Base-by-base conservation (phyloP, 2,888 invertebrate species). In the Lamellibrachia columna region DNA sequence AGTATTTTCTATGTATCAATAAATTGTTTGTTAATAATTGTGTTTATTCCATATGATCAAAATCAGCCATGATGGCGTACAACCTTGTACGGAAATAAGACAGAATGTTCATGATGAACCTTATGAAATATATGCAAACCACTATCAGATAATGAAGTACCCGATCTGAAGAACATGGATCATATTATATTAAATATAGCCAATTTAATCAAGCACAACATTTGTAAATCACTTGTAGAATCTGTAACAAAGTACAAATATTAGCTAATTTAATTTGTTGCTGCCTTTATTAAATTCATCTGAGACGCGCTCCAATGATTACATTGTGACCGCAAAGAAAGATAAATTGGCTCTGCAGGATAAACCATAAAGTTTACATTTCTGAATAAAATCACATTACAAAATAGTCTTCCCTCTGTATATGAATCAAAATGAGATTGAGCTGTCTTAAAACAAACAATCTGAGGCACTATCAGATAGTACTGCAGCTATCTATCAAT, bases 1-100 rank as follows among this genome's bases (percentile, higher is more conserved):
- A 75, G 75, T 75, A 75, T 75, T 75, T 75, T 75, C 75, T 75
- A 75, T 75, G 75, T 75, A 75, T 75, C 75, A 75, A 75, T 75
- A 75, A 75, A 75, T 75, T 75, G 75, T 75, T 75, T 75, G 75
- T 75, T 75, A 75, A 15, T 75, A 75, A 75, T 15, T 22, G 75
- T 75, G 75, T 75, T 15, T 75, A 22, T 75, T 15, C 22, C 15
- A 4, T 75, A 22, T n/a, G 2, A 22, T 15, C 15, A 75, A 75
- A 15, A 75, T 75, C 75, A 75, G 22, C 75, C 22, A 75, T 11
- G 75, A 22, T n/a, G n/a, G 40, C 40, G 4, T 60, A 60, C 15
- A 60, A 60, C 60, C 22, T 60, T 11, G 11, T 7, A 60, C 6
- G 60, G 60, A 60, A 60, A 60, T 60, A 60, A 1, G 60, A 7